These are phyloP conservation scores for Phodopus roborovskii DNA, from an alignment of 2,113 vertebrate species.

Conservation along the genomic window DNA sequence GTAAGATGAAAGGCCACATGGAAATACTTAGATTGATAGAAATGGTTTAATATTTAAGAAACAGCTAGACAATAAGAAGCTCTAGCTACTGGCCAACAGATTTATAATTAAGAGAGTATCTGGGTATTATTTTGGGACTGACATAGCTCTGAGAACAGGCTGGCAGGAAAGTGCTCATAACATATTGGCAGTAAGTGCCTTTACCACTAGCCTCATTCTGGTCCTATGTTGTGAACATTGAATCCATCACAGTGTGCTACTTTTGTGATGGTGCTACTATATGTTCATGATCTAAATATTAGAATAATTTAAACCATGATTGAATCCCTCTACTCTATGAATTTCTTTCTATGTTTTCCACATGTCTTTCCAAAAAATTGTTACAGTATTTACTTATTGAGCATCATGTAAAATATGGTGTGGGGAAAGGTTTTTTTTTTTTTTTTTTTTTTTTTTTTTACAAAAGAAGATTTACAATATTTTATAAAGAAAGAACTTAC, in stretches of 20 bases:
- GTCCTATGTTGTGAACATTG: background rate
- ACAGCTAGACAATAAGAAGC: no score
- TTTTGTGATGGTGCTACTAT: background rate
- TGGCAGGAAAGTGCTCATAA: no score
- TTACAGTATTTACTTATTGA: background rate
- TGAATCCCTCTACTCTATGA: background rate
- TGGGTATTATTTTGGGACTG: no score
- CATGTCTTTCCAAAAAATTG: background rate
- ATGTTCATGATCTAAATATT: background rate
- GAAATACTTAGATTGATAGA: no score
- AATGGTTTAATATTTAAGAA: no score
- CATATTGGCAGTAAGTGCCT: background rate
- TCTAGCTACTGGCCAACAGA: no score
- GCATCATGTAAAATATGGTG: background rate
- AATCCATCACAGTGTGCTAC: background rate
- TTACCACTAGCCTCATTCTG: background rate
- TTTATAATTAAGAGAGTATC: no score
- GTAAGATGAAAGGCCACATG: no score
- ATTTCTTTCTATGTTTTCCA: background rate
- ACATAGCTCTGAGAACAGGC: no score
- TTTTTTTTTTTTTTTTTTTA: no score
- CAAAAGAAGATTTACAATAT: background rate
- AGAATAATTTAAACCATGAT: background rate
- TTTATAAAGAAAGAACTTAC: background rate
- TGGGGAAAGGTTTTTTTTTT: background rate